Base-by-base conservation (phyloP, 2,113 vertebrate species). In the Lophochroa leadbeateri region DNA sequence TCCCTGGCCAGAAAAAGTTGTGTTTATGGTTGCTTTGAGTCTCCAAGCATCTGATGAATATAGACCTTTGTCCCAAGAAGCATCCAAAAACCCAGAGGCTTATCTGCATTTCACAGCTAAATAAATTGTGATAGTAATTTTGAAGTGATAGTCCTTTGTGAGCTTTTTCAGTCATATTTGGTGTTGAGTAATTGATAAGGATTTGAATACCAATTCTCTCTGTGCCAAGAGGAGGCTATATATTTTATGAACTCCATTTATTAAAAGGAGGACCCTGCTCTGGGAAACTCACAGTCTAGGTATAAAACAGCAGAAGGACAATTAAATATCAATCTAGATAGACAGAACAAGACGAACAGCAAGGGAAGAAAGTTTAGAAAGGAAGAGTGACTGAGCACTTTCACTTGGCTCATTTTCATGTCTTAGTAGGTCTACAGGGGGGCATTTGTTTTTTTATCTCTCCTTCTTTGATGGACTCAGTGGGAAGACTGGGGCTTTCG, bases 51-150 rank as follows among this genome's bases (percentile, higher is more conserved):
- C 43, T 68, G 60, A 94, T 96, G 80, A 70, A 71, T 96, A 94
- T 35, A 70, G 60, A 71, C 37, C 64, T 91, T 81, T 43, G 49
- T 70, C 69, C 81, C 41, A 49, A 72, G 82, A 96, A 96, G 17
- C 19, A 71, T 74, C 92, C 5, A 5, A 92, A 94, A 78, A 7
- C 29, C 39, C 92, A 95, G 81, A 91, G 94, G 46, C 37, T 82
- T 72, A 95, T 96, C 94, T 94, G 50, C 35, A 83, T 92, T 90
- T 86, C 74, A 80, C 81, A 91, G 86, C 49, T 94, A 92, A 88
- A 95, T 78, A 91, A 70, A 96, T 94, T 50, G 31, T n/a, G 17
- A 57, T 27, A 71, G 49, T 69, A 87, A 88, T 83, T 83, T 92
- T 85, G 46, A 11, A 9, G 10, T 75, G 84, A 83, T 57, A 93